Evolutionary conservation across 2,797 vertebrate genomes (phyloP), one percentile per base, ranked within the genome.

Genomic region (Synanceia verrucosa): DNA sequence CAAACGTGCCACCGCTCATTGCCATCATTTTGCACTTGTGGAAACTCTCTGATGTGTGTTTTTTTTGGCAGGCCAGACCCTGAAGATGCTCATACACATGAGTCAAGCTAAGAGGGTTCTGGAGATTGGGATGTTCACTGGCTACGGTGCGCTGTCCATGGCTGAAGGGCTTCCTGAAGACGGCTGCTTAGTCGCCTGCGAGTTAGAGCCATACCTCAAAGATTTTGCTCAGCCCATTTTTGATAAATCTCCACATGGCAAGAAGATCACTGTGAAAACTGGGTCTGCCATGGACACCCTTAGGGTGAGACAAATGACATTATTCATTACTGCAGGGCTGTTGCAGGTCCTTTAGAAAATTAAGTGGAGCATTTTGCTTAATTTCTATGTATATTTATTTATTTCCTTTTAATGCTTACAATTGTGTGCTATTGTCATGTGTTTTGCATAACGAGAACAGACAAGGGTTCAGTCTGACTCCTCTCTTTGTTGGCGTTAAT

Each of bases 91-190:
- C 78, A 76, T 92, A 64, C 90, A 79, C 67, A 81, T 93, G 79
- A 83, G 81, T 67, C 86, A 85, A 84, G 89, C 92, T 53, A 93
- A 85, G 84, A 90, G 73, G 65, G 84, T 96, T 58, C 87, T 95
- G 10, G 89, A 93, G 71, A 92, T 94, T 9, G 92, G 92, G 52
- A 93, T 92, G 83, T 93, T 93, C 52, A 94, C 93, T 28, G 89
- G 89, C 48, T 94, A 90, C 12, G 90, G 92, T 5, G 91, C 92
- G 31, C 84, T 94, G 75, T 91, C 91, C 43, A 86, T 95, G 60
- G 92, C 90, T 8, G 90, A 94, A 76, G 91, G 85, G n/a, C 91
- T 95, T 64, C 94, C 93, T 31, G 87, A 93, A 2, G 87, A 93
- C 12, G 92, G 94, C 18, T 78, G 78, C 39, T 86, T 94, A 72